Conservation (phyloP, 35 echinoderm and acorn worm genomes). For the Amphiura filiformis region DNA sequence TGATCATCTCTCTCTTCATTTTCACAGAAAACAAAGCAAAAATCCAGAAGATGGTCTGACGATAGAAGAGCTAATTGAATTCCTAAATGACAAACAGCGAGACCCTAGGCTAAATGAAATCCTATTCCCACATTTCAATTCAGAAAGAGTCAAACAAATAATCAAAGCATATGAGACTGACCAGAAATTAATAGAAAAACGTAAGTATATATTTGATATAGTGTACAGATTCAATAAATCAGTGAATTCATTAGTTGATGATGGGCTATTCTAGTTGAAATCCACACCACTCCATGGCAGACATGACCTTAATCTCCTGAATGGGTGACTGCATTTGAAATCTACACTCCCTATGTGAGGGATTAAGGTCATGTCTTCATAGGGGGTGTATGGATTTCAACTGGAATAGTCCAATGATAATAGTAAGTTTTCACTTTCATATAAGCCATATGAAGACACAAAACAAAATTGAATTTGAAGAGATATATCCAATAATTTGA, state of each 20-base stretch:
- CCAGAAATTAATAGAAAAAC: slow-evolving; percentile 54
- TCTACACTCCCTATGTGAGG: too few relatives aligned
- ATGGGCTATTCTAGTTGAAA: too few relatives aligned
- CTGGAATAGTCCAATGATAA: too few relatives aligned
- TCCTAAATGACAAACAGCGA: slow-evolving; percentile 81
- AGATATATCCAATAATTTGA: too few relatives aligned
- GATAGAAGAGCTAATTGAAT: slow-evolving; percentile 76
- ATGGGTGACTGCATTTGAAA: too few relatives aligned
- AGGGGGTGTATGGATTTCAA: too few relatives aligned
- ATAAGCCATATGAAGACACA: too few relatives aligned
- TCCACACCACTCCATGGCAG: too few relatives aligned
- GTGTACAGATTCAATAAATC: neutral
- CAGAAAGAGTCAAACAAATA: slow-evolving; percentile 70
- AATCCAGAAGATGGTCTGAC: slow-evolving; percentile 63
- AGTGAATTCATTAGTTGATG: neutral
- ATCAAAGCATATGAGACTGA: slow-evolving; percentile 92
- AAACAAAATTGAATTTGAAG: too few relatives aligned
- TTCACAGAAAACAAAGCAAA: slow-evolving; percentile 37
- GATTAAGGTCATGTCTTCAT: too few relatives aligned
- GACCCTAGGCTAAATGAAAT: slow-evolving; percentile 95
- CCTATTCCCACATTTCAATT: slow-evolving; percentile 82
- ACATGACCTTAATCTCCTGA: too few relatives aligned
- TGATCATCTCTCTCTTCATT: neutral
- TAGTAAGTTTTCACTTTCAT: too few relatives aligned
- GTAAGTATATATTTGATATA: slow-evolving; percentile 51